Conservation (phyloP, 2,888 invertebrate genomes). For the Daptonema setosum region DNA sequence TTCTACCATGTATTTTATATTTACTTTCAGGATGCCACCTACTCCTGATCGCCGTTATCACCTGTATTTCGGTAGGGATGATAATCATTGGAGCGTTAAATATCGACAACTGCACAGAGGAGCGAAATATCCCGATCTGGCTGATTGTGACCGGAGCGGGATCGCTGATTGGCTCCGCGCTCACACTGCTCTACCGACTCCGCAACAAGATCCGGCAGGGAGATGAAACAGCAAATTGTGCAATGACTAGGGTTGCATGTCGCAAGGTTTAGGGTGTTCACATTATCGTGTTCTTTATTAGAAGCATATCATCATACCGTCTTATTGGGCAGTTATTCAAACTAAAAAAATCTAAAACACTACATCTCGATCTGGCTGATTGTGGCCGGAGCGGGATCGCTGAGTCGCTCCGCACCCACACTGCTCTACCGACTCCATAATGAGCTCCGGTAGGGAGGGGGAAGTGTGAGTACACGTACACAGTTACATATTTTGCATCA, state of each 20-base stretch:
- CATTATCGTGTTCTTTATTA: no score
- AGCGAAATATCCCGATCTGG: constrained; percentile 42
- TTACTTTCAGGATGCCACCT: no score
- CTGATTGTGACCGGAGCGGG: constrained; percentile 44
- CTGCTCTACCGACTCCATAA: constrained; percentile 24
- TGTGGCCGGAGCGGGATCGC: constrained; percentile 44
- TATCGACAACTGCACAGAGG: constrained; percentile 43
- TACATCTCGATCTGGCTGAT: constrained; percentile 44
- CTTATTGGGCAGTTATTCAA: no score
- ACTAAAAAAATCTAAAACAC: no score
- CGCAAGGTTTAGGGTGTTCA: no score
- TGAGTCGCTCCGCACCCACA: constrained; percentile 41
- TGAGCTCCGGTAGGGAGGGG: not conserved
- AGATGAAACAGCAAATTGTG: no score
- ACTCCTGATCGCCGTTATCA: constrained; percentile 10
- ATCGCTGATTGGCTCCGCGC: constrained; percentile 42
- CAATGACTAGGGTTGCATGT: no score
- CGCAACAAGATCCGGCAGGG: not conserved
- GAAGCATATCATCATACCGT: no score
- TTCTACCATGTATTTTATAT: no score
- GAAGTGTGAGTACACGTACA: no score
- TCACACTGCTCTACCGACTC: constrained; percentile 32
- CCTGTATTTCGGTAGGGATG: constrained; percentile 42
- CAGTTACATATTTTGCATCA: no score
- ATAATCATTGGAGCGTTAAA: constrained; percentile 43